These are phyloP conservation scores for Ceraclea dissimilis DNA, from an alignment of 2,888 invertebrate species.

Conservation along the genomic window DNA sequence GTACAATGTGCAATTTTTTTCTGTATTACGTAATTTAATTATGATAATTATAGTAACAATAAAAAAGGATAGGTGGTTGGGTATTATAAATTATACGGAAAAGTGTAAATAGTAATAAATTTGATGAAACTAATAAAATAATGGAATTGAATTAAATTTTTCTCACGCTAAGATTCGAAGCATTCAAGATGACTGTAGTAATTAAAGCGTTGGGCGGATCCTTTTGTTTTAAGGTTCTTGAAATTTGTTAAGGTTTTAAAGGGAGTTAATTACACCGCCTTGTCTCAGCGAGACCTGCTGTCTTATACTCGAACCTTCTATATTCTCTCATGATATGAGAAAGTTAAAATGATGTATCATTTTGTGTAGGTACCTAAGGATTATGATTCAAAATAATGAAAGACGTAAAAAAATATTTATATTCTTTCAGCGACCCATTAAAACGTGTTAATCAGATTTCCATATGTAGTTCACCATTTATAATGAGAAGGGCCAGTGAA, in stretches of 20 bases:
- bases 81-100: background rate
- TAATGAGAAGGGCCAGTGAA: no score
- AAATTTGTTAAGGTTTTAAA: conserved; percentile 20
- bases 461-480: no score
- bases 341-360: no score
- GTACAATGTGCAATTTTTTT: background rate
- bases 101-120: background rate
- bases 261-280: conserved; percentile 1
- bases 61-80: background rate
- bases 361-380: no score
- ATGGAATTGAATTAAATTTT: conserved; percentile 2
- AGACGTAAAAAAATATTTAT: no score
- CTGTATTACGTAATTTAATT: conserved; percentile 1
- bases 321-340: no score
- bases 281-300: no score
- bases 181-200: conserved; percentile 28
- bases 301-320: no score
- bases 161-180: conserved; percentile 8
- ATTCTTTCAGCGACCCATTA: no score
- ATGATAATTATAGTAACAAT: background rate
- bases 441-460: no score
- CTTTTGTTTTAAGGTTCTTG: conserved; percentile 29
- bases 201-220: conserved; percentile 31
- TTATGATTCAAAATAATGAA: no score
- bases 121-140: conserved; percentile 4